Conservation (phyloP, 2,113 vertebrate species). For the Pandion haliaetus region DNA sequence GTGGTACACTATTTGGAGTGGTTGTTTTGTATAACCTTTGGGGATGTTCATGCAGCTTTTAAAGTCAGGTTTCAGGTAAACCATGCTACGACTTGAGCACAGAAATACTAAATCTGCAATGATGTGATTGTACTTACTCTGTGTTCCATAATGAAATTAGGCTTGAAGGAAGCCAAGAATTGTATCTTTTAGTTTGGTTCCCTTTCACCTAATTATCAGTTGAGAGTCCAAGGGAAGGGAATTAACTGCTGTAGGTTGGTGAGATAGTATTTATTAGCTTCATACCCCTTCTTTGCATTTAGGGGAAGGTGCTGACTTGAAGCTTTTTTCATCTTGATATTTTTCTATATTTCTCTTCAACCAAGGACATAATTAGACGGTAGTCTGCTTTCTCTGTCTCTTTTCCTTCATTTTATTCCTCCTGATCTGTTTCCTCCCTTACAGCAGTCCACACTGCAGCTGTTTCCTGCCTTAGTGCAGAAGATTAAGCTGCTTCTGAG, state of each 20-base stretch:
- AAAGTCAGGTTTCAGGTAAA: neutral
- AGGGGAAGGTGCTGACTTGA: neutral
- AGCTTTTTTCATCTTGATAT: neutral
- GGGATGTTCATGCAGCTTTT: neutral
- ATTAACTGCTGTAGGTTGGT: neutral
- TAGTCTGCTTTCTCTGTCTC: neutral
- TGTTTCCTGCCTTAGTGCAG: neutral
- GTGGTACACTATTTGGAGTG: neutral
- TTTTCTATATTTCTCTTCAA: neutral
- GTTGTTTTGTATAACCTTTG: neutral
- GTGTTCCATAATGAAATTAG: neutral
- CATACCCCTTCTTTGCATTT: neutral
- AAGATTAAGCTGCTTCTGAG: conserved; percentile 12
- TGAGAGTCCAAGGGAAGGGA: neutral
- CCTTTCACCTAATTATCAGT: neutral
- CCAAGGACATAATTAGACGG: neutral
- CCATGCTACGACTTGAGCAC: neutral
- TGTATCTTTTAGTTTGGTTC: neutral
- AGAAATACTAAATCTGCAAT: neutral
- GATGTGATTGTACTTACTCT: neutral
- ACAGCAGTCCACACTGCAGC: neutral
- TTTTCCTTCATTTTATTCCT: neutral
- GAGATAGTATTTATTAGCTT: neutral
- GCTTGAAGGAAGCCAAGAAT: neutral
- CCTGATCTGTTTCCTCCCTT: neutral